Base-by-base conservation (phyloP, 2,888 invertebrate genomes). In the Lapara coniferarum region DNA sequence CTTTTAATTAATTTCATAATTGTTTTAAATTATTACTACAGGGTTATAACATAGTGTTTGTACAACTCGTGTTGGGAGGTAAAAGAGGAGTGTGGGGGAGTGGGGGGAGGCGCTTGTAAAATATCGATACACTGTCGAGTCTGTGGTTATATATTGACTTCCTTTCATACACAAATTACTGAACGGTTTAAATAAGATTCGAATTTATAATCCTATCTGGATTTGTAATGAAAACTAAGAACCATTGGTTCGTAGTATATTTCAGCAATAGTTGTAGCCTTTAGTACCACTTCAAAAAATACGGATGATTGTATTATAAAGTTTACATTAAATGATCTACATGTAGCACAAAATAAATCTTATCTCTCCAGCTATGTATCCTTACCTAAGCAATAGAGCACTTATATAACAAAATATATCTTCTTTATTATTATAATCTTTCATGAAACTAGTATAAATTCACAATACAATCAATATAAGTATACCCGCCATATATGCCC, bases 11-110 rank as follows among this genome's bases (percentile, higher is more conserved):
- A 72, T 53, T 69, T 46, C 52, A 58, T 68, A 52, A 58, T 72
- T 59, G 70, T 74, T 76, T 75, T 46, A 63, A 63, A 68, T 74
- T 68, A 71, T 76, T 71, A 73, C 76, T 82, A 85, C 87, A 87
- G 86, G 88, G 87, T 85, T 85, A 78, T 75, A 71, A 58, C 44
- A 75, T 72, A 74, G 79, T 74, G 76, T 78, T 73, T 68, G 58
- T 67, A 46, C 25, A 30, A 63, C 16, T 55, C 10, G 53, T 53
- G 37, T 37, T 37, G 16, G 16, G n/a, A 55, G n/a, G 16, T 53
- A 19, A 46, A 46, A 19, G 10, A 16, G 44, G n/a, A 19, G 63
- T 16, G 63, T 19, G 49, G 10, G 19, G 25, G 19, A 7, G 49
- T 12, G 49, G 49, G 10, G 19, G 25, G 19, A 7, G 49, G 16